Evolutionary conservation across 2,113 vertebrate species (phyloP), one percentile per base, ranked within the genome.

Genomic region (Tympanuchus pallidicinctus): DNA sequence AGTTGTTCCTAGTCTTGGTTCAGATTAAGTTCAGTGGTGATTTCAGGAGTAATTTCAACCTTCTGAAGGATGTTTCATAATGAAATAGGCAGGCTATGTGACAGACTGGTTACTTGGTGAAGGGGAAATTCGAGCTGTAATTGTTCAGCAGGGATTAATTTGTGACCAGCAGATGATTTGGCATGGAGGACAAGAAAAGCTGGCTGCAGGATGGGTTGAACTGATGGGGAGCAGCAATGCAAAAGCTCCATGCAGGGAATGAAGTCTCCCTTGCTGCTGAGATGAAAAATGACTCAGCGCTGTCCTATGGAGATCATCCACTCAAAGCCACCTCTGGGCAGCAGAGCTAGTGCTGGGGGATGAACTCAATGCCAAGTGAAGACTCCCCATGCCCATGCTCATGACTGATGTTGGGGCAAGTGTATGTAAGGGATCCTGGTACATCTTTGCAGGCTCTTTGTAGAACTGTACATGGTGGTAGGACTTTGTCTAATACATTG

Each of bases 201-300:
- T 25, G 70, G 6, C 6, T 42, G 13, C 14, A 75, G 13, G 10
- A 47, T 15, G 0, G 0, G 7, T 7, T 73, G 45, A 47, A 38
- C 11, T 30, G 6, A 2, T 13, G 80, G n/a, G 17, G 52, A 48
- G 14, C 13, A 36, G 21, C 18, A 36, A 56, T 38, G 3, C 2
- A 12, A 42, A 57, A 34, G 32, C 4, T 47, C 13, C 5, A 59
- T 75, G 13, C 14, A 38, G 24, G 36, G 36, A 38, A 36, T 27
- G 24, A 27, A 63, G 34, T 63, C 36, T 32, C 59, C n/a, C 59
- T 36, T 36, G n/a, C 21, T 61, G n/a, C 34, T 61, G 21, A 65
- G 28, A 36, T 15, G 34, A 61, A 34, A 61, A 14, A 24, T 24
- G 21, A 8, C 13, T 22, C 59, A 24, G 59, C 21, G 15, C 21